A percentile compares a stretch with the other conserved stretches of the same genome.
phyloP scores from a whole-genome alignment of 1,140 invertebrate genomes.

The Pogonomyrmex californicus region DNA sequence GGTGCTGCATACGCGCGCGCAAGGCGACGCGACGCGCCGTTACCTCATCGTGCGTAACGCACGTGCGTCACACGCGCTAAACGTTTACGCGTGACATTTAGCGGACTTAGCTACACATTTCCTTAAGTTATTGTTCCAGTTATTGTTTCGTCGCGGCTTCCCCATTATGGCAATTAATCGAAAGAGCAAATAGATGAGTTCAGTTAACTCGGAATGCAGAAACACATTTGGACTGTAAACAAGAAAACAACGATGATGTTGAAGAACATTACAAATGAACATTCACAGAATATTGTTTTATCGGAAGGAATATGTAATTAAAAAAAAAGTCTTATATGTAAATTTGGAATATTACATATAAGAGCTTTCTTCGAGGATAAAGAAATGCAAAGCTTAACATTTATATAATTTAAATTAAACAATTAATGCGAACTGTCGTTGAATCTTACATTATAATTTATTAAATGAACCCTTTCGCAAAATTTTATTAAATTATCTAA shows the following conservation, averaged over 20 bases:
- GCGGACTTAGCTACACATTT: neutral
- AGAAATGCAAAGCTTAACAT: neutral
- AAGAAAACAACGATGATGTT: neutral
- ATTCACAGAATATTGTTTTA: no score
- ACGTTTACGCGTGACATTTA: slow-evolving; percentile 5
- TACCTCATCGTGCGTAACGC: neutral
- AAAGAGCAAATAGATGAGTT: neutral
- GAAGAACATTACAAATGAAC: neutral
- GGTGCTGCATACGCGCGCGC: neutral
- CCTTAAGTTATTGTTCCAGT: neutral
- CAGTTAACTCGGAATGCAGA: neutral
- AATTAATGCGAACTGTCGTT: no score
- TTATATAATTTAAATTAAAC: no score
- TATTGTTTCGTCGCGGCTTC: neutral
- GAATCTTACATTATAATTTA: neutral
- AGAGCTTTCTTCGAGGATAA: neutral
- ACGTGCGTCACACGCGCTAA: neutral
- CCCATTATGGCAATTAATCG: slow-evolving; percentile 5
- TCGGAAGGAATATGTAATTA: no score
- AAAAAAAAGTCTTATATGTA: neutral
- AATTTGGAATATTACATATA: neutral
- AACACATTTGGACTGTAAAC: neutral
- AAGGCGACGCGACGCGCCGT: neutral
- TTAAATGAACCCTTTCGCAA: neutral
- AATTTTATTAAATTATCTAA: neutral